Conservation (phyloP, 2,888 invertebrate genomes). For the Reticulitermes lucifugus region DNA sequence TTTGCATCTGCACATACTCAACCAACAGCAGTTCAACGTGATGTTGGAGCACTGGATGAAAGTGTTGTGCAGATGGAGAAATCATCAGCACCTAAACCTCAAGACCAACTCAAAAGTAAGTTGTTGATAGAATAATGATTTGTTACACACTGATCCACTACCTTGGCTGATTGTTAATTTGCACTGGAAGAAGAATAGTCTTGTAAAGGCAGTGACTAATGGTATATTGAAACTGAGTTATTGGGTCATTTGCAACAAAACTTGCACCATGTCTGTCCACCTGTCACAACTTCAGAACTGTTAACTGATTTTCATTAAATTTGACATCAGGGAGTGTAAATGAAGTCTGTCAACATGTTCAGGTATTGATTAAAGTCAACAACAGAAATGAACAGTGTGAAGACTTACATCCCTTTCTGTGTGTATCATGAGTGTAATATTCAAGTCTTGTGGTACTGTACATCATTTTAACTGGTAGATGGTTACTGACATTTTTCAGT, state of each 20-base stretch:
- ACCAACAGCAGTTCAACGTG: neutral
- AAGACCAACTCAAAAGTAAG: neutral
- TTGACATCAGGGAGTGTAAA: too few relatives aligned
- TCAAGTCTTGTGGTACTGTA: too few relatives aligned
- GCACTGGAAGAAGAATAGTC: neutral
- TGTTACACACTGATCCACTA: neutral
- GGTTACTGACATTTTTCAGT: too few relatives aligned
- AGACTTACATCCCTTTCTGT: too few relatives aligned
- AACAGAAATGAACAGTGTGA: too few relatives aligned
- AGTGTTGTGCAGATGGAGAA: neutral
- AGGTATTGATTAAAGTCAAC: too few relatives aligned
- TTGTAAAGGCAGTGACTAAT: neutral
- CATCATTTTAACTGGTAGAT: too few relatives aligned
- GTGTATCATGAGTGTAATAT: too few relatives aligned
- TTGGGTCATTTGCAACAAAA: neutral
- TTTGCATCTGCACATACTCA: neutral
- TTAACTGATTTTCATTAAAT: too few relatives aligned
- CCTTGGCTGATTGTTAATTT: neutral
- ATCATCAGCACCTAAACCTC: neutral
- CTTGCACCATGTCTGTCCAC: neutral
- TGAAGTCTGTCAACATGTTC: too few relatives aligned
- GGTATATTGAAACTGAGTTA: neutral
- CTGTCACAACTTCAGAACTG: neutral
- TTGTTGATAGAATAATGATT: neutral
- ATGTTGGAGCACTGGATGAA: neutral